phyloP scores from a whole-genome alignment of 1,140 invertebrate species.

The Drosophila teissieri region DNA sequence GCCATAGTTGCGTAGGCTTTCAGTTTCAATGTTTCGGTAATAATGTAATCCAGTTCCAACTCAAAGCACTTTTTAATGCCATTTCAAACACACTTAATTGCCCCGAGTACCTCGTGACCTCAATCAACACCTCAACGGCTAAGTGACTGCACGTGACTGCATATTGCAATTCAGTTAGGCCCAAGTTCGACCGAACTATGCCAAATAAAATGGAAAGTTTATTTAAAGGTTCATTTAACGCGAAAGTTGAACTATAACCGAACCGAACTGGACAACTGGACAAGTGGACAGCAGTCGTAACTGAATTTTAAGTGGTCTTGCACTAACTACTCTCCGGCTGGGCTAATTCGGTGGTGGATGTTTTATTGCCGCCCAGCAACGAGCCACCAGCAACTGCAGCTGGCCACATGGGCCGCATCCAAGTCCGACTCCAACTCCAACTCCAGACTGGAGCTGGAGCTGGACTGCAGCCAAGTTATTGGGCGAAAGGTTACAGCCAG shows the following conservation, averaged over 20 bases:
- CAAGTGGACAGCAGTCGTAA: conserved; percentile 11
- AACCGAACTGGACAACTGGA: neutral
- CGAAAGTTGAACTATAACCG: conserved; percentile 55
- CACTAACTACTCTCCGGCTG: conserved; percentile 47
- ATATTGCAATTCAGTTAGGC: conserved; percentile 13
- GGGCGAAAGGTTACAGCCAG: conserved; percentile 68
- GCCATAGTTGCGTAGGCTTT: too few species aligned
- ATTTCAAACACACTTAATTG: too few species aligned
- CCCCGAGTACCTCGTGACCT: too few species aligned
- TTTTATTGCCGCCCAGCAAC: conserved; percentile 62
- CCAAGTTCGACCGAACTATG: neutral
- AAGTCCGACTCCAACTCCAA: conserved; percentile 7
- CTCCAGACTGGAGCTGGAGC: too few species aligned
- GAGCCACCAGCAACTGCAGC: conserved; percentile 17
- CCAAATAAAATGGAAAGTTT: conserved; percentile 58
- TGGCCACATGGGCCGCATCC: conserved; percentile 29
- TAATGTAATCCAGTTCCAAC: too few species aligned
- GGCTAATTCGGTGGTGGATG: conserved; percentile 66
- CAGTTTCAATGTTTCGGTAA: conserved; percentile 9
- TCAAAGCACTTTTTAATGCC: too few species aligned
- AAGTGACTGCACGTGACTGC: too few species aligned
- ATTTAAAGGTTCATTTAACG: conserved; percentile 65
- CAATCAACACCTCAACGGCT: too few species aligned
- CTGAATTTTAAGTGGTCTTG: conserved; percentile 30
- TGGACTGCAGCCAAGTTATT: conserved; percentile 37